These are phyloP conservation scores for Platalea minor DNA, from an alignment of 2,797 vertebrate species.

Conservation along the genomic window DNA sequence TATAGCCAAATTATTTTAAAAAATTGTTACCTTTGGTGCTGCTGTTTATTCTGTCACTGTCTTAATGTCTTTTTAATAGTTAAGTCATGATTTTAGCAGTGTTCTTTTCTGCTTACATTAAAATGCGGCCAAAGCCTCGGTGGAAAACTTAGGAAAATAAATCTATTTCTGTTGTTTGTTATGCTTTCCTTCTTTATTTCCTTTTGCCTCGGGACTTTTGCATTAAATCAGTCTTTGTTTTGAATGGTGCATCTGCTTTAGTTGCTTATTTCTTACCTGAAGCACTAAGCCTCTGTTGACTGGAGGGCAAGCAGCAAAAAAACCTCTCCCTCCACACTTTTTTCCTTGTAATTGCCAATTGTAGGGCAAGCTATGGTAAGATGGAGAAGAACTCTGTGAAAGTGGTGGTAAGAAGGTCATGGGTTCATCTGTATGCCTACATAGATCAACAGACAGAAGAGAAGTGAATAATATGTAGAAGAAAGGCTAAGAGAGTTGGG, in stretches of 20 bases:
- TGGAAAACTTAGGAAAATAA: slow-evolving; percentile 25
- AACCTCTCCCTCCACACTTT: not conserved
- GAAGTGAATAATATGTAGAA: not conserved
- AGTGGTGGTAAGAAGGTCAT: not conserved
- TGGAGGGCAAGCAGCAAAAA: not conserved
- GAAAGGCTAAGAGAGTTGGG: not conserved
- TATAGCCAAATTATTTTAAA: not conserved
- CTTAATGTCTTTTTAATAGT: not conserved
- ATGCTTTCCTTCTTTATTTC: not conserved
- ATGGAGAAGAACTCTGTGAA: not conserved
- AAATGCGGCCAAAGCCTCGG: not conserved
- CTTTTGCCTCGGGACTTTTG: not conserved
- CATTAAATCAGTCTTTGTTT: not conserved
- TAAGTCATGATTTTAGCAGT: not conserved
- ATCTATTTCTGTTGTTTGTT: not conserved
- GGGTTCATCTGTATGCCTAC: not conserved
- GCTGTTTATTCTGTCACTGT: not conserved
- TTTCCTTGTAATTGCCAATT: not conserved
- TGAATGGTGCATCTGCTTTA: not conserved
- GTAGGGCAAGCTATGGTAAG: not conserved
- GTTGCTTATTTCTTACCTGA: not conserved
- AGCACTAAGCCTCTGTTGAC: not conserved
- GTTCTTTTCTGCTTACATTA: not conserved
- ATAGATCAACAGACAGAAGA: not conserved
- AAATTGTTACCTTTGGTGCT: not conserved